Base-by-base conservation (phyloP, 2,888 invertebrate genomes). In the Bellardia pandia region DNA sequence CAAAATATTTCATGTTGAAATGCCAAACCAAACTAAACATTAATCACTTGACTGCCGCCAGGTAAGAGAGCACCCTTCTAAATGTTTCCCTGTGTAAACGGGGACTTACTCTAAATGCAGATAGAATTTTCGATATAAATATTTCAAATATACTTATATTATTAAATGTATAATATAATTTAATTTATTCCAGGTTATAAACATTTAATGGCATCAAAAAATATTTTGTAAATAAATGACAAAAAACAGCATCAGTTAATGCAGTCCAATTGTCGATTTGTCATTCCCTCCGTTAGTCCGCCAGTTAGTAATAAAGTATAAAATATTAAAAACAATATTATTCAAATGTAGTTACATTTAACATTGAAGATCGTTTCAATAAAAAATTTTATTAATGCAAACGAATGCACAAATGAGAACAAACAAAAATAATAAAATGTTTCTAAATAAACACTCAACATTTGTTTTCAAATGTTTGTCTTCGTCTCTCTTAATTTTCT, bases 101-200 rank as follows among this genome's bases (percentile, higher is more conserved):
- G n/a, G n/a, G n/a, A n/a, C n/a, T n/a, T 23, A 23, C 23, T 23
- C 23, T 14, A n/a, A n/a, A n/a, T 45, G 14, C n/a, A 51, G 14
- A 51, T 51, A 51, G 51, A 51, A 51, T 51, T 4, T 4, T 5
- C 6, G 37, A 37, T 37, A 37, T 37, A 45, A 45, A 45, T 45
- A 45, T 45, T 45, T 9, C 2, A 4, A 37, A 4, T 45, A 45
- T 45, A n/a, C 4, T n/a, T n/a, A 51, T 14, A 9, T 30, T 30
- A 9, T 56, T 23, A 56, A 9, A n/a, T 56, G 3, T 23, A 23
- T 56, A 23, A 8, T 56, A 14, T 23, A 56, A 23, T 30, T 23
- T 16, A 3, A 56, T 56, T 58, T 48, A 68, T 51, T 33, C 45
- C 76, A 83, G 83, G 69, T 77, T 62, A 71, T 77, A 56, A 71